Percentiles rank a stretch among this genome's conserved stretches.
Evolutionary conservation across 1,140 invertebrate species (phyloP).

Genomic region (Drosophila murphyi): DNA sequence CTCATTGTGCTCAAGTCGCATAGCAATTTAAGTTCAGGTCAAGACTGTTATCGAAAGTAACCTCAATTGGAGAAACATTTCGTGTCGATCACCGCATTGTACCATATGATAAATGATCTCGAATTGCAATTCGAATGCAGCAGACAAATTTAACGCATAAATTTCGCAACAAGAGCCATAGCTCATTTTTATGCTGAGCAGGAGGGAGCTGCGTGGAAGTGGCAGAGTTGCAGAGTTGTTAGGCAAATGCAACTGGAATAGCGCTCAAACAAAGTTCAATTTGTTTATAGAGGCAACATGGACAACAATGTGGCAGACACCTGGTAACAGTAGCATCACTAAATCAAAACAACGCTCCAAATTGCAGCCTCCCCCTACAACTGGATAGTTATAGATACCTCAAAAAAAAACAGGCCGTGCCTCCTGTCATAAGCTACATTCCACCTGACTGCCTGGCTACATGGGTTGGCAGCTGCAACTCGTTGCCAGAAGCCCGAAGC

Average conservation of each 20-base stretch:
- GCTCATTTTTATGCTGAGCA: not conserved
- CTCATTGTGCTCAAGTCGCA: not conserved
- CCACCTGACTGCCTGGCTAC: not conserved
- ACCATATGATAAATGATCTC: not conserved
- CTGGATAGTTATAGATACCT: too few relatives aligned
- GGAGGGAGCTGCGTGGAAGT: not conserved
- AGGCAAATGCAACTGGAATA: not conserved
- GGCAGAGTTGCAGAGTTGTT: too few relatives aligned
- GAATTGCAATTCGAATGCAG: constrained; percentile 17
- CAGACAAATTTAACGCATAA: constrained; percentile 13
- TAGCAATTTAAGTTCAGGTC: not conserved
- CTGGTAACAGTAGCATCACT: constrained; percentile 5
- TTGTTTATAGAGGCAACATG: not conserved
- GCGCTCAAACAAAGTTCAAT: constrained; percentile 5
- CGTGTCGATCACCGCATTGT: not conserved
- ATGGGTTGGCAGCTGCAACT: constrained; percentile 5
- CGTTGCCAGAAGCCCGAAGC: constrained; percentile 1
- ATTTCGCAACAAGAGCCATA: constrained; percentile 5
- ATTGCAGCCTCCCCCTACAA: not conserved
- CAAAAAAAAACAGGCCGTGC: not conserved
- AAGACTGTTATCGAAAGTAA: not conserved
- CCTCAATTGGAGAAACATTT: too few relatives aligned
- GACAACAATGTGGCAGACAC: not conserved
- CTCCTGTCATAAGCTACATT: constrained; percentile 17
- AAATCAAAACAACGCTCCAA: constrained; percentile 43